These are phyloP conservation scores for Triplophysa dalaica DNA, from an alignment of 2,113 vertebrate species.

Conservation along the genomic window DNA sequence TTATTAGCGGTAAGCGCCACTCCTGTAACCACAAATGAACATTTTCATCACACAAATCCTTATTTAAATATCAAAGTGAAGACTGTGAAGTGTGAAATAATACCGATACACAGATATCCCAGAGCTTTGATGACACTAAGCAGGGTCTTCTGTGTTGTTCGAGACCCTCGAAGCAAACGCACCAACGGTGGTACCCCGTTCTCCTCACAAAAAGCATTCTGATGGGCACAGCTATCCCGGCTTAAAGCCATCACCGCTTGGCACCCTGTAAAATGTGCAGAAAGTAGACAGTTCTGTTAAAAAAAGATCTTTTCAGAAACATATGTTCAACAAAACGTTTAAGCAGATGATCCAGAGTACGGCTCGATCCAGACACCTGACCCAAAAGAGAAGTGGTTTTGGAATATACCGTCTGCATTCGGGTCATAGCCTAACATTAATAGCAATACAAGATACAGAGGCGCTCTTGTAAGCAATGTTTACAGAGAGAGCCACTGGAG, in stretches of 20 bases:
- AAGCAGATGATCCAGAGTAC: conserved; percentile 40
- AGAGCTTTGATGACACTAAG: conserved; percentile 72
- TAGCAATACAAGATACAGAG: conserved; percentile 49
- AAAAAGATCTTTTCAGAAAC: conserved; percentile 5
- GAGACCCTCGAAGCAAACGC: conserved; percentile 67
- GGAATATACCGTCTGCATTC: conserved; percentile 23
- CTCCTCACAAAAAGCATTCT: conserved; percentile 74
- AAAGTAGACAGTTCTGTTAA: conserved; percentile 30
- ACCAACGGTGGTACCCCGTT: conserved; percentile 75
- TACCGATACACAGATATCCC: conserved; percentile 74
- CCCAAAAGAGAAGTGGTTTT: conserved; percentile 36
- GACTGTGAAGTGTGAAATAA: conserved; percentile 33
- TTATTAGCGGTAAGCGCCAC: conserved; percentile 72
- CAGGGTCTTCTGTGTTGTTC: conserved; percentile 70
- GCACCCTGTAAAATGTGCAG: conserved; percentile 53
- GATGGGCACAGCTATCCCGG: conserved; percentile 70
- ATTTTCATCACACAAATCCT: background rate
- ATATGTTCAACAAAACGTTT: conserved; percentile 38
- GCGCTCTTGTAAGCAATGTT: conserved; percentile 38
- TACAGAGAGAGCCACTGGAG: conserved; percentile 33
- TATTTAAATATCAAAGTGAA: background rate
- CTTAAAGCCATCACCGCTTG: conserved; percentile 74
- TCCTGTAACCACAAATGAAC: conserved; percentile 59
- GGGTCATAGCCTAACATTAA: conserved; percentile 38
- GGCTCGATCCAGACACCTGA: conserved; percentile 33